Conservation (phyloP, 2,888 invertebrate species). For the Drosophila cognata region DNA sequence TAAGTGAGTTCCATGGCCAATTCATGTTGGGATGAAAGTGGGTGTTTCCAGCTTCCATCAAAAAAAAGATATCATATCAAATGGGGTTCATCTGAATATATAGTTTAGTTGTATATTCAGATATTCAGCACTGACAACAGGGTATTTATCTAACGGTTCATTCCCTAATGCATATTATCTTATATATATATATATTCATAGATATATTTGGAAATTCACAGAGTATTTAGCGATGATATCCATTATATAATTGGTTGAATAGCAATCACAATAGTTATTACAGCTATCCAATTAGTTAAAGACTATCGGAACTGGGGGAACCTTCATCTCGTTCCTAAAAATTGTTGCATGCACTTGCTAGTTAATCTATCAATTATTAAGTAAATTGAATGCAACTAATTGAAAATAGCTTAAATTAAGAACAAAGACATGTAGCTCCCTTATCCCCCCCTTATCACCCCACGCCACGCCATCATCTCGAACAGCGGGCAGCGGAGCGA, state of each 20-base stretch:
- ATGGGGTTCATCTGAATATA: not conserved
- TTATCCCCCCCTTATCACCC: not conserved
- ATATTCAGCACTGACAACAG: not conserved
- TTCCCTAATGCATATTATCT: not conserved
- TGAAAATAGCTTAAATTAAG: conserved; percentile 65
- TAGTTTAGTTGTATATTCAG: too few species aligned
- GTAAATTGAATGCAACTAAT: conserved; percentile 63
- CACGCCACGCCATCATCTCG: not conserved
- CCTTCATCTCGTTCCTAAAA: conserved; percentile 36
- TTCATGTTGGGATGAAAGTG: not conserved
- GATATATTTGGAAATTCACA: conserved; percentile 26
- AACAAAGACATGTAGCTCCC: conserved; percentile 51
- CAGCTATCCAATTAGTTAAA: conserved; percentile 33
- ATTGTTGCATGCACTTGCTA: conserved; percentile 57
- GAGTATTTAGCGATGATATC: conserved; percentile 21
- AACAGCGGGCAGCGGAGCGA: conserved; percentile 45
- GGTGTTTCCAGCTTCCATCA: not conserved
- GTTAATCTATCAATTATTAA: conserved; percentile 62
- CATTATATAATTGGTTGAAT: conserved; percentile 18
- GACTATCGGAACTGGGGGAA: conserved; percentile 22
- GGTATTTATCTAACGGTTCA: not conserved
- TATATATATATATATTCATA: not conserved
- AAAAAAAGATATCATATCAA: not conserved
- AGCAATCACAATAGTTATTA: conserved; percentile 25
- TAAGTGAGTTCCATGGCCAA: too few species aligned